Percentiles rank a stretch among this genome's conserved stretches.
Evolutionary conservation across 2,888 invertebrate genomes (phyloP).

Genomic region (Toxonevra muliebris): DNA sequence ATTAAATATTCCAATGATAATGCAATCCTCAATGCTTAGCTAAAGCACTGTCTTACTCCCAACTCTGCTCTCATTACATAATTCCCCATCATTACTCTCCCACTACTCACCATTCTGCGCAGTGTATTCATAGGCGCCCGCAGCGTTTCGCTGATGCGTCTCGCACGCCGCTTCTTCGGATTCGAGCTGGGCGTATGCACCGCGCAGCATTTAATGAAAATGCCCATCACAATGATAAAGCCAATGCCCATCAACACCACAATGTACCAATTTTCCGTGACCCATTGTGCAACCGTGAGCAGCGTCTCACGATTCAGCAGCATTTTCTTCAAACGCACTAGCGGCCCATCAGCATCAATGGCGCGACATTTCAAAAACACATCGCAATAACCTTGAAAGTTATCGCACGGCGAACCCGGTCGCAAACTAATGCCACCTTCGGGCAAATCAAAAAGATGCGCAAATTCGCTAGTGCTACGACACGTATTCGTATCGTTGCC

Average conservation of each 20-base stretch:
- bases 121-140: conserved; percentile 91
- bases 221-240: conserved; percentile 94
- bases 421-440: conserved; percentile 85
- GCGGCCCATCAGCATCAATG: conserved; percentile 98
- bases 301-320: conserved; percentile 91
- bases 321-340: conserved; percentile 95
- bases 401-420: conserved; percentile 98
- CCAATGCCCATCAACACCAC: conserved; percentile 91
- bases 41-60: too few species aligned
- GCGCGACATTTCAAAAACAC: conserved; percentile 98
- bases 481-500: conserved; percentile 79
- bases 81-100: too few species aligned
- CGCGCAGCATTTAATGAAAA: conserved; percentile 99
- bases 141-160: conserved; percentile 90
- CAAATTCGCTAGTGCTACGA: conserved; percentile 88
- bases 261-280: conserved; percentile 95
- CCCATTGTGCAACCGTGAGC: conserved; percentile 89
- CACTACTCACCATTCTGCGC: conserved; percentile 78
- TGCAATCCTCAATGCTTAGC: too few species aligned
- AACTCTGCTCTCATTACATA: too few species aligned
- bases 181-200: conserved; percentile 99
- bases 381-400: conserved; percentile 99
- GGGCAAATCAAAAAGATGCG: conserved; percentile 76
- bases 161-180: conserved; percentile 95
- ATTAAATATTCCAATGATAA: too few species aligned